Conservation (phyloP, 1,140 invertebrate species). For the Coptotermes formosanus region DNA sequence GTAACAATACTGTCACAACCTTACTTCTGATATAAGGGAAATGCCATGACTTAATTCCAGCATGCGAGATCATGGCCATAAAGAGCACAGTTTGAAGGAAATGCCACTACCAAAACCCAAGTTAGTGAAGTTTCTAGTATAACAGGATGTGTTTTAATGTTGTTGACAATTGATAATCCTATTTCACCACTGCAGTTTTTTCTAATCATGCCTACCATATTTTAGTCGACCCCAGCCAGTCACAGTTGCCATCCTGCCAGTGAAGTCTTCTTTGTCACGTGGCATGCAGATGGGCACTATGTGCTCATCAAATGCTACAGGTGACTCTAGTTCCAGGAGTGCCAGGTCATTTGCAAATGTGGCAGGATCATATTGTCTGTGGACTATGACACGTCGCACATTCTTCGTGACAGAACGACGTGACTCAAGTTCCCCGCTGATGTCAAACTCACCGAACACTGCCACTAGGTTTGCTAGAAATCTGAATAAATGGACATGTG, state of each 20-base stretch:
- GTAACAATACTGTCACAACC: too few species aligned
- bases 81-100: too few species aligned
- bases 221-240: conserved; percentile 72
- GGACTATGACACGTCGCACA: conserved; percentile 83
- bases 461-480: conserved; percentile 87
- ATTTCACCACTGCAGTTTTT: neutral
- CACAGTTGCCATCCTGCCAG: conserved; percentile 78
- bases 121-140: too few species aligned
- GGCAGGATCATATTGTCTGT: conserved; percentile 82
- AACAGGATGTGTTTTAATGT: too few species aligned
- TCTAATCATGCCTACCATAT: conserved; percentile 51
- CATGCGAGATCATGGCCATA: too few species aligned
- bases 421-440: conserved; percentile 77
- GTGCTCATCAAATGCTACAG: conserved; percentile 80
- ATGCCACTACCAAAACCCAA: too few species aligned
- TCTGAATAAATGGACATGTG: conserved; percentile 49
- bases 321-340: conserved; percentile 76
- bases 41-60: too few species aligned
- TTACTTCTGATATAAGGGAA: too few species aligned
- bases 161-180: neutral
- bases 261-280: conserved; percentile 74
- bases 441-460: conserved; percentile 87
- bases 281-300: conserved; percentile 94
- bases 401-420: conserved; percentile 76
- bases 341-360: conserved; percentile 92